Base-by-base conservation (phyloP, 2,888 invertebrate genomes). In the Eupsilia transversa region DNA sequence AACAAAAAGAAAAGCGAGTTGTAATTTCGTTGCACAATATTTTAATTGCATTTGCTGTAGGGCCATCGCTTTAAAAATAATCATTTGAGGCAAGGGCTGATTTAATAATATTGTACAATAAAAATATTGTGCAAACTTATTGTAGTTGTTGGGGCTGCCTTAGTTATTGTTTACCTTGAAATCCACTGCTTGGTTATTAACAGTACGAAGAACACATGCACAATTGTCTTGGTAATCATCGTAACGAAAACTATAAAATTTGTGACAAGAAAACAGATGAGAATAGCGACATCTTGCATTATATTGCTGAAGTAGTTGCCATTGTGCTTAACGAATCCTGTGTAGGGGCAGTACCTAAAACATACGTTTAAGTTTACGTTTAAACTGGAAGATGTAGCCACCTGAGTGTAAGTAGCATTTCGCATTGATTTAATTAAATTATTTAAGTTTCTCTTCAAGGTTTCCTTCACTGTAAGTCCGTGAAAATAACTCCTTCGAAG, bases 201-300 rank as follows among this genome's bases (percentile, higher is more conserved):
- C 1, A 86, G 0, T 0, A 82, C 64, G 20, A 85, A 81, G 35
- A 79, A 86, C n/a, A 88, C 5, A 52, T 92, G 87, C 7, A 89
- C 69, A 5, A 87, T 38, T 27, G 88, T 88, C 72, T 90, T 89
- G 23, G 74, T 73, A 12, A 88, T 7, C 6, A 93, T 89, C 2
- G 86, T 84, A 23, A 88, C 12, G 38, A 92, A 87, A 0, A 93
- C 90, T 10, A 92, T 74, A 17, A 88, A 86, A 76, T 92, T 93
- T 4, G 92, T 89, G 7, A 90, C 3, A 6, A 92, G 23, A 75
- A 92, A 93, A 61, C 88, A 92, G 0, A 80, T 5, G 3, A 92
- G 72, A 4, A 90, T 74, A 5, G 87, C 5, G 12, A 91, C 14
- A 65, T 92, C 91, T 23, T 83, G 87, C 7, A 88, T 3, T 0